Percentiles rank a stretch among this genome's conserved stretches.
Conservation (phyloP, 2,113 vertebrate species). For the Heteronetta atricapilla region DNA sequence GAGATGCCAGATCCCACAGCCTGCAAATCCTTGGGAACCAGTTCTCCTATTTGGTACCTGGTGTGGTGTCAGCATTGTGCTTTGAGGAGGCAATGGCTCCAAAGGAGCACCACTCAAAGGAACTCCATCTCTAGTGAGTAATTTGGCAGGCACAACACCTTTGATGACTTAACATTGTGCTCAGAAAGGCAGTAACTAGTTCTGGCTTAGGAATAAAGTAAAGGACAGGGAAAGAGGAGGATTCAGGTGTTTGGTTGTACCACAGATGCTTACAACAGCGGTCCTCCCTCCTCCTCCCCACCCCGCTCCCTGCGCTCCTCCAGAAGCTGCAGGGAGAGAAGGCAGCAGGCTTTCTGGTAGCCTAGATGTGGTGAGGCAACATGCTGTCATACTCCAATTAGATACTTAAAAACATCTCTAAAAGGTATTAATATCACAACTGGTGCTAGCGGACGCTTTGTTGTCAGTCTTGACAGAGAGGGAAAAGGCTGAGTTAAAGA, state of each 20-base stretch:
- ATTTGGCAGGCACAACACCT: constrained; percentile 1
- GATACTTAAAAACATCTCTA: neutral
- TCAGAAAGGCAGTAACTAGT: constrained; percentile 31
- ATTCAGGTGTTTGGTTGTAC: neutral
- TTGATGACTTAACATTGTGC: constrained; percentile 31
- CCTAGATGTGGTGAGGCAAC: neutral
- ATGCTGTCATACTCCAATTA: neutral
- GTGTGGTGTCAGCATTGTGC: constrained; percentile 4
- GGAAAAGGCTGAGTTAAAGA: neutral
- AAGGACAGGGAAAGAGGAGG: neutral
- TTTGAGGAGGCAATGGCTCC: constrained; percentile 20
- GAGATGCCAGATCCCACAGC: neutral
- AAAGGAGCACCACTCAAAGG: neutral
- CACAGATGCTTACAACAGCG: neutral
- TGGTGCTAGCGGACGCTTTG: neutral
- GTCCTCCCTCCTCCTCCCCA: neutral
- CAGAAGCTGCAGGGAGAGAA: neutral
- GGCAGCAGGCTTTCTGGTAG: neutral
- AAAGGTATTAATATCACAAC: neutral
- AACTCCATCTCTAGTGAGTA: neutral
- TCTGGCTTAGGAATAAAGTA: constrained; percentile 61
- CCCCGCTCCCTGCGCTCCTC: neutral
- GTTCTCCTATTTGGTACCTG: constrained; percentile 16
- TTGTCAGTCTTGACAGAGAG: neutral
- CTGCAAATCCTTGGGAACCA: constrained; percentile 43